Conservation (phyloP, 2,797 vertebrate species). For the Apogon hyalosoma region DNA sequence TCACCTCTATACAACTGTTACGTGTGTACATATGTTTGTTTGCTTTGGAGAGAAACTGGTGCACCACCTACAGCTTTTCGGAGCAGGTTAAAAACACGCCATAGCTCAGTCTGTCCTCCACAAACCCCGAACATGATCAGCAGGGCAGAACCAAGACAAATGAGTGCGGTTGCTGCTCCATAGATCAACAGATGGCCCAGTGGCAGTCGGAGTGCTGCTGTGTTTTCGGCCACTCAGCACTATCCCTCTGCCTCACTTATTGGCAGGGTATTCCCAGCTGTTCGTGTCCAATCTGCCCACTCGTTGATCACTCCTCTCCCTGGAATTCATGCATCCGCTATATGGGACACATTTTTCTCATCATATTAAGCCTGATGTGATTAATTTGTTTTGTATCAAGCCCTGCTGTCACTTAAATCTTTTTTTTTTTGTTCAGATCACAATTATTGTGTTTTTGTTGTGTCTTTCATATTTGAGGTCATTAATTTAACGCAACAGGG, state of each 20-base stretch:
- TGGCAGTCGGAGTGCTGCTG: conserved; percentile 18
- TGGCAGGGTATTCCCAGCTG: conserved; percentile 27
- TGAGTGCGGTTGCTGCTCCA: conserved; percentile 25
- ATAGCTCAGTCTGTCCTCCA: not conserved
- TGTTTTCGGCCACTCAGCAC: conserved; percentile 51
- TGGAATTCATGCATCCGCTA: not conserved
- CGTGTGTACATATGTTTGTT: too few relatives aligned
- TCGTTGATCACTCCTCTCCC: conserved; percentile 35
- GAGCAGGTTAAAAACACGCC: not conserved
- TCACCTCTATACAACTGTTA: too few relatives aligned
- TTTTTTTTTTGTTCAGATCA: not conserved
- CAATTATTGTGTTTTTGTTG: not conserved
- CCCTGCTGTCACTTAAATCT: not conserved
- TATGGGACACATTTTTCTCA: conserved; percentile 6
- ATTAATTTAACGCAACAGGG: not conserved
- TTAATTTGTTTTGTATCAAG: not conserved
- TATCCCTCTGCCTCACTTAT: conserved; percentile 18
- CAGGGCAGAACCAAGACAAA: conserved; percentile 41
- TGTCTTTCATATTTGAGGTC: not conserved
- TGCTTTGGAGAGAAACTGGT: too few relatives aligned
- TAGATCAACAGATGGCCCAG: conserved; percentile 49
- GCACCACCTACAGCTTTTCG: too few relatives aligned
- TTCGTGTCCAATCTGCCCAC: conserved; percentile 22
- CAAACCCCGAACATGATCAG: not conserved
- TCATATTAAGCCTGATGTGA: not conserved